Conservation (phyloP, 1,140 invertebrate genomes). For the Alviniconcha marisindica region DNA sequence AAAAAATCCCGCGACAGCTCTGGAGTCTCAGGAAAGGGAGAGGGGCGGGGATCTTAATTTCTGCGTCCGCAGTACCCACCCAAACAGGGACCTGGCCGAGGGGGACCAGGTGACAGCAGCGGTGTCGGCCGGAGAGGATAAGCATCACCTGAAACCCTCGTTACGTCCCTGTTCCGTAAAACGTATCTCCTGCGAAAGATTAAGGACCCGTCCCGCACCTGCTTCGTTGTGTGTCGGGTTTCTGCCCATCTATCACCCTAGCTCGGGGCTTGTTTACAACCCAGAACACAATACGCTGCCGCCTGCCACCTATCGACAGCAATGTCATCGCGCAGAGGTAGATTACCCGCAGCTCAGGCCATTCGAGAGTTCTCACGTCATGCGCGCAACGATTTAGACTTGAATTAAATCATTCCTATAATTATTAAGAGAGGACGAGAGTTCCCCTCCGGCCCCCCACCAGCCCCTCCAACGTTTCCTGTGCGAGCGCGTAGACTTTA, state of each 20-base stretch:
- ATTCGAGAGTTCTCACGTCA: not conserved
- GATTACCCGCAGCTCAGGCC: not conserved
- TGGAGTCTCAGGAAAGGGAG: too few species aligned
- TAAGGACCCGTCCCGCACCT: not conserved
- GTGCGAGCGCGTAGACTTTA: too few species aligned
- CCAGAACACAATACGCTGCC: not conserved
- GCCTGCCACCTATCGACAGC: not conserved
- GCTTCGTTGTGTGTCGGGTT: constrained; percentile 6
- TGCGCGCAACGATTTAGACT: not conserved
- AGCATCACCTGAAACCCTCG: not conserved
- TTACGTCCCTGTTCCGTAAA: not conserved
- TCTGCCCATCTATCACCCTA: not conserved
- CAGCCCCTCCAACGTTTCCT: too few species aligned
- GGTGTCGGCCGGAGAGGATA: too few species aligned
- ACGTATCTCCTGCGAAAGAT: not conserved
- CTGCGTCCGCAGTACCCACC: not conserved
- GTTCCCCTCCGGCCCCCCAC: too few species aligned
- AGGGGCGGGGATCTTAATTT: too few species aligned
- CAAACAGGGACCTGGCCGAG: too few species aligned
- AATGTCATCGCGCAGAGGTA: not conserved
- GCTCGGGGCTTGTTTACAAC: not conserved
- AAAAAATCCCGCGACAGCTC: too few species aligned
- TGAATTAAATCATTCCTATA: too few species aligned
- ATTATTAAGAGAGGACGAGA: too few species aligned
- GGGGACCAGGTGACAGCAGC: too few species aligned